Conservation (phyloP, 2,888 invertebrate species). For the Acleris cristana region DNA sequence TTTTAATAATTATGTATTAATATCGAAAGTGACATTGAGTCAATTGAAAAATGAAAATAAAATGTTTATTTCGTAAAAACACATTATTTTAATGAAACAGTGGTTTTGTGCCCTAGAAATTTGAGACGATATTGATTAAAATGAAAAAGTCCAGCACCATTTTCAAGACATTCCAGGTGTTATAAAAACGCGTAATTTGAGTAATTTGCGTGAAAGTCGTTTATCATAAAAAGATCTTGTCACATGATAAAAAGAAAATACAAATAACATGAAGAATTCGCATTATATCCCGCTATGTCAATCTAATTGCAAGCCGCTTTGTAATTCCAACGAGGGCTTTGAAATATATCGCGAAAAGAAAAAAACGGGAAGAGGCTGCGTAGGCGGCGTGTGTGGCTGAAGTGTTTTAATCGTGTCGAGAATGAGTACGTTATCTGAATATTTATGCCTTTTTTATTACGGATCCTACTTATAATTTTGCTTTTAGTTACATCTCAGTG, state of each 20-base stretch:
- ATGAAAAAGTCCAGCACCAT: no score
- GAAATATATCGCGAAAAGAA: background rate
- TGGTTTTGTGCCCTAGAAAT: rapidly evolving
- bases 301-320: slow-evolving; percentile 14
- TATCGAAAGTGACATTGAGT: no score
- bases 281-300: slow-evolving; percentile 9
- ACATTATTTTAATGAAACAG: no score
- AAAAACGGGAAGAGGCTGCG: background rate
- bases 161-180: no score
- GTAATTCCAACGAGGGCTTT: slow-evolving; percentile 23
- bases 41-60: no score
- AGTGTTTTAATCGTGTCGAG: background rate
- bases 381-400: background rate
- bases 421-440: no score
- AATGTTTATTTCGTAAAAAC: no score
- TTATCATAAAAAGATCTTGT: background rate
- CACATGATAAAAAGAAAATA: slow-evolving; percentile 8
- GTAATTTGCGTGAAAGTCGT: background rate
- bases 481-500: no score
- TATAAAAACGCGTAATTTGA: background rate
- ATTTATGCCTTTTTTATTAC: no score
- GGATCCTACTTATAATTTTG: no score
- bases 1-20: no score
- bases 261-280: background rate
- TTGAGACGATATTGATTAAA: no score